Evolutionary conservation across 2,797 vertebrate species (phyloP).

Genomic region (Pantherophis vulpinus): DNA sequence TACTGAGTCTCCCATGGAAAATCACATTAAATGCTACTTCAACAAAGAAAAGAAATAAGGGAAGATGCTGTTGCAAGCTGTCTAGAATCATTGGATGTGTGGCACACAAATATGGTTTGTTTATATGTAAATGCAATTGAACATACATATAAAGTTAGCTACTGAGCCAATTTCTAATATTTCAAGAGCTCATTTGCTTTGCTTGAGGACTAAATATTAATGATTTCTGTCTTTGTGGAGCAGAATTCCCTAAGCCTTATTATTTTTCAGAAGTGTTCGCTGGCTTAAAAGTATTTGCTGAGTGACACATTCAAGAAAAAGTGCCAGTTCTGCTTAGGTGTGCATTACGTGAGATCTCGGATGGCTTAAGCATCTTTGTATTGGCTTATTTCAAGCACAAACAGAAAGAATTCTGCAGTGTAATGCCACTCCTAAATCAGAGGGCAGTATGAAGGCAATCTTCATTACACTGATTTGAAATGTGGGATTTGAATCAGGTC

Average conservation of each 20-base stretch:
- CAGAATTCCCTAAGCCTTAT: neutral
- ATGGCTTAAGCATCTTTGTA: neutral
- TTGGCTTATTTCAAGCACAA: neutral
- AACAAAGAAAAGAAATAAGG: neutral
- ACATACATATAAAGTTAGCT: neutral
- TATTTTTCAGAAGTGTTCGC: neutral
- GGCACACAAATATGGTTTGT: neutral
- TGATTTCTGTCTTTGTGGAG: neutral
- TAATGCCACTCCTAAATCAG: neutral
- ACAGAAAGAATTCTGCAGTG: neutral
- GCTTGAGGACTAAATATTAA: neutral
- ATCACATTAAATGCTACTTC: neutral
- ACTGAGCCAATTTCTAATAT: neutral
- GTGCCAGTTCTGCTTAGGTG: neutral
- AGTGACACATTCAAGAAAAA: neutral
- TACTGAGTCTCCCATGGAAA: neutral
- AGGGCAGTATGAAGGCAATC: neutral
- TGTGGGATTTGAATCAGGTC: neutral
- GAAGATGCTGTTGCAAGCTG: neutral
- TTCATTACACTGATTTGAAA: neutral
- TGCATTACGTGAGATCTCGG: neutral
- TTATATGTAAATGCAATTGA: neutral
- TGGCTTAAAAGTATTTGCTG: neutral
- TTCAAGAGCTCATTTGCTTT: neutral
- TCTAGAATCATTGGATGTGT: neutral